Evolutionary conservation across 2,797 vertebrate genomes (phyloP).

Genomic region (Echiichthys vipera): DNA sequence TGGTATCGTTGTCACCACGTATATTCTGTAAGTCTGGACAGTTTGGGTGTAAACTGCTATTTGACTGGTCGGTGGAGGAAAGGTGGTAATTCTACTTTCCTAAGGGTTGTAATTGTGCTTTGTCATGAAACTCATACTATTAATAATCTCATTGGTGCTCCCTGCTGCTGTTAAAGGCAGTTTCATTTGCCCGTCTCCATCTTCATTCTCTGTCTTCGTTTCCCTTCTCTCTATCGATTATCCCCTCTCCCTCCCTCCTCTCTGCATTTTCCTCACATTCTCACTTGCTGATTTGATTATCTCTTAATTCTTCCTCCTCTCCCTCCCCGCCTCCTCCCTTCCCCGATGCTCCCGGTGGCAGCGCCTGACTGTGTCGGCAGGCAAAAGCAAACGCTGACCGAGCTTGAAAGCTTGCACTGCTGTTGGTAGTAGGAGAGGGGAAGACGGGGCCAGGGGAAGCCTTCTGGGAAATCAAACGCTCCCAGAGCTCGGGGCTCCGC

Average conservation of each 20-base stretch:
- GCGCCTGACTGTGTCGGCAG: constrained; percentile 74
- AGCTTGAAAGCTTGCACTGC: constrained; percentile 6
- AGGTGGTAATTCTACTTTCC: too few species aligned
- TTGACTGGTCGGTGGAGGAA: too few species aligned
- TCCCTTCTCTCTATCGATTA: constrained; percentile 14
- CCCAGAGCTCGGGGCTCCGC: constrained; percentile 23
- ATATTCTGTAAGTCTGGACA: too few species aligned
- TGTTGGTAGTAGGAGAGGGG: background rate
- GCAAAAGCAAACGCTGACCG: constrained; percentile 69
- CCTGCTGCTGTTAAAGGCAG: background rate
- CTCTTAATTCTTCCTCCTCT: constrained; percentile 18
- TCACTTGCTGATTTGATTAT: constrained; percentile 50
- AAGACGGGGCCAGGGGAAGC: background rate
- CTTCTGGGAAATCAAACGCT: constrained; percentile 36
- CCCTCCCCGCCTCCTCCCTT: constrained; percentile 1
- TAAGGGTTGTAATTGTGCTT: background rate
- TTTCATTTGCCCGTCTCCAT: constrained; percentile 12
- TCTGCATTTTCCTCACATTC: constrained; percentile 28
- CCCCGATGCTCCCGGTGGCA: constrained; percentile 73
- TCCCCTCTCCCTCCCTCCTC: background rate
- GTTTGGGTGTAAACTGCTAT: too few species aligned
- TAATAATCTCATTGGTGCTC: background rate
- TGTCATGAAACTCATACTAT: background rate
- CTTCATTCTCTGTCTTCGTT: constrained; percentile 2
- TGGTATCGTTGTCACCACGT: too few species aligned